Evolutionary conservation across 2,797 vertebrate species (phyloP).

Genomic region (Danionella dracula): DNA sequence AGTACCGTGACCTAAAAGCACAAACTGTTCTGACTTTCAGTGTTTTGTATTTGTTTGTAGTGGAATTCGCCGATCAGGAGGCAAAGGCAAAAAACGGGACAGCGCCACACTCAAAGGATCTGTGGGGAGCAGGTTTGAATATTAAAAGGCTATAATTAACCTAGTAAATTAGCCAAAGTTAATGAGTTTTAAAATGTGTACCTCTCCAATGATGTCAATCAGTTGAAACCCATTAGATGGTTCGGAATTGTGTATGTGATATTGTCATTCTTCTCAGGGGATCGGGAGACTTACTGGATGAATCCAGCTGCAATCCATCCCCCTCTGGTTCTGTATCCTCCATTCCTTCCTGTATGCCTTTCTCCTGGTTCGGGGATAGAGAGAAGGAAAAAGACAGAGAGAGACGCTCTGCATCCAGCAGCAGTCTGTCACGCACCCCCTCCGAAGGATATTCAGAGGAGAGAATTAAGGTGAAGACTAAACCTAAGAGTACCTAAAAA

Average conservation of each 20-base stretch:
- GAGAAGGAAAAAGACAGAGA: slow-evolving; percentile 76
- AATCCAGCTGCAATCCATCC: slow-evolving; percentile 66
- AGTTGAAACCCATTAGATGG: not conserved
- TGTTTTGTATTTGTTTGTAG: slow-evolving; percentile 52
- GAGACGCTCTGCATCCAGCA: slow-evolving; percentile 71
- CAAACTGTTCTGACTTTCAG: not conserved
- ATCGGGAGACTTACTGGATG: slow-evolving; percentile 74
- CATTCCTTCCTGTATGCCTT: slow-evolving; percentile 84
- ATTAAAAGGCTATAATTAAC: not conserved
- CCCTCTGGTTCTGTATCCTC: slow-evolving; percentile 77
- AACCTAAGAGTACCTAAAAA: no score
- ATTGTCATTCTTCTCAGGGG: slow-evolving; percentile 53
- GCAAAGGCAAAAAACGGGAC: slow-evolving; percentile 75
- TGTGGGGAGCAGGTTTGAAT: slow-evolving; percentile 71
- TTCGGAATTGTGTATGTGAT: not conserved
- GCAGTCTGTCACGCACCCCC: slow-evolving; percentile 67
- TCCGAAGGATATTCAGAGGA: slow-evolving; percentile 59
- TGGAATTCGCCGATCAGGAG: slow-evolving; percentile 82
- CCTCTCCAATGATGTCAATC: not conserved
- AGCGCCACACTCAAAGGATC: slow-evolving; percentile 70
- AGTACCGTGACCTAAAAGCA: no score
- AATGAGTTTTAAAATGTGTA: not conserved
- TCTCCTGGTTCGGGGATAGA: slow-evolving; percentile 85
- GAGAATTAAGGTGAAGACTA: slow-evolving; percentile 65
- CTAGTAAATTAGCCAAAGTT: not conserved